A percentile compares a stretch with the other conserved stretches of the same genome.
Conservation (phyloP, 2,797 vertebrate genomes). For the Propithecus perrieri region DNA sequence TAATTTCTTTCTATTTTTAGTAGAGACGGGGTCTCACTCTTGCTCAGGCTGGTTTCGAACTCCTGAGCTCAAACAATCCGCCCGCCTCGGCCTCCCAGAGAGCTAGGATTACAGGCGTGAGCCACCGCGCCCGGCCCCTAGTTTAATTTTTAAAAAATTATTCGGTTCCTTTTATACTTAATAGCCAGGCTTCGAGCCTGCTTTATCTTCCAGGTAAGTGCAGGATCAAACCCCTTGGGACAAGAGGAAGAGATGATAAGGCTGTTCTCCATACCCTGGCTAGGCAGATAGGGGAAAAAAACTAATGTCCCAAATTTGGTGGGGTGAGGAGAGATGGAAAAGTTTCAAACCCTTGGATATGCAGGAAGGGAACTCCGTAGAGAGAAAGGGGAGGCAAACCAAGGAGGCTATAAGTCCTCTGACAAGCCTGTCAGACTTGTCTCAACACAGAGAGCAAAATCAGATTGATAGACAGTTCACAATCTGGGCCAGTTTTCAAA, state of each 20-base stretch:
- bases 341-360: neutral
- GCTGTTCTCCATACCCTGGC: neutral
- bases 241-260: neutral
- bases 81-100: too few relatives aligned
- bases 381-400: neutral
- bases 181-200: neutral
- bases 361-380: neutral
- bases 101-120: too few relatives aligned
- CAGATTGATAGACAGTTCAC: neutral
- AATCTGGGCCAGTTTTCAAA: conserved; percentile 9
- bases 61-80: too few relatives aligned
- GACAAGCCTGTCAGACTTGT: neutral
- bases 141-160: neutral
- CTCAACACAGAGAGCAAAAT: neutral
- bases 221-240: neutral
- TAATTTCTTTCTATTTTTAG: too few relatives aligned
- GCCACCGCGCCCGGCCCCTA: too few relatives aligned
- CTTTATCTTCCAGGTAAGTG: neutral
- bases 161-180: neutral
- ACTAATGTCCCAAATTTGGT: neutral
- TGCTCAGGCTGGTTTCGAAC: too few relatives aligned
- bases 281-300: neutral
- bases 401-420: neutral
- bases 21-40: too few relatives aligned
- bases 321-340: neutral